Evolutionary conservation across 2,888 invertebrate species (phyloP), one percentile per base, ranked within the genome.

Genomic region (Neocrepidodera transversa): DNA sequence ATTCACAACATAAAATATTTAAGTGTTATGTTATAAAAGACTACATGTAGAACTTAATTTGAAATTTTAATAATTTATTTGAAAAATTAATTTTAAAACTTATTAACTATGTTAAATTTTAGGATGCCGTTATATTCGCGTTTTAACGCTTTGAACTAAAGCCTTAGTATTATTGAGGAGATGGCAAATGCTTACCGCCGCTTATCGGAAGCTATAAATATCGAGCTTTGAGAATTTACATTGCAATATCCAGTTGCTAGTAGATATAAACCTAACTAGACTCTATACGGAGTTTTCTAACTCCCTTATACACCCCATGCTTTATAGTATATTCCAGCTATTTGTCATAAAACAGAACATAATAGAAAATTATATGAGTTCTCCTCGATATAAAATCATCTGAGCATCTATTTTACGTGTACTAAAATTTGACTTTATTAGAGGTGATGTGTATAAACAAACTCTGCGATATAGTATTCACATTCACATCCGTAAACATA

Each of bases 231-330:
- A 66, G 72, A 73, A 73, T 73, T 73, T 74, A 72, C 72, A 73
- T 73, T 71, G 72, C 73, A 71, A 74, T 74, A 74, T 73, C 73
- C 71, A 74, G 71, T 73, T 71, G 68, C 68, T 70, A 69, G 68
- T 66, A 71, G 73, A 73, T 74, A 71, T 68, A 69, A 69, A 69
- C 71, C 70, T 70, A 71, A 71, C 69, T 72, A 70, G 72, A 71
- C 65, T 66, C 65, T 68, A 72, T 56, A 56, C 61, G 54, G 56
- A 64, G 59, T 60, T 60, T 68, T 68, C 64, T 51, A 66, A 68
- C 63, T 67, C 65, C 62, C 68, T 66, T 68, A 69, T 66, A 66
- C 56, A 58, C 60, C 63, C 56, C 57, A 53, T 53, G 58, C 58
- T 54, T 52, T 59, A 62, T 58, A 51, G 40, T 60, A 54, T 62